Evolutionary conservation across 2,797 vertebrate genomes (phyloP), one percentile per base, ranked within the genome.

Genomic region (Paramormyrops hopkinsi): DNA sequence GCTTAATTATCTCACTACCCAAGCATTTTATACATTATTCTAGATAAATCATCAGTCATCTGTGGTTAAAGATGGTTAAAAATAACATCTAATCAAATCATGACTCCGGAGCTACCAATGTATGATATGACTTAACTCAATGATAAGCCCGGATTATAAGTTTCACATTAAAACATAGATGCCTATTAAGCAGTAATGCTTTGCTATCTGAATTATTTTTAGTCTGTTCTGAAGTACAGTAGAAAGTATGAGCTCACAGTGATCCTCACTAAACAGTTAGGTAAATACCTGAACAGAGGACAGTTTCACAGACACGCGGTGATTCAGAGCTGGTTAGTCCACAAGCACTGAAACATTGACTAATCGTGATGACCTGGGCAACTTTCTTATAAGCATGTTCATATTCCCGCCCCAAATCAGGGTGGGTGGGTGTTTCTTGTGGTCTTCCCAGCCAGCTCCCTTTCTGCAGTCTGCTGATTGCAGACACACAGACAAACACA

Each of bases 351-450:
- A 92, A 89, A 83, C 85, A 92, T 17, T 88, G 90, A 92, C 89
- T 91, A 90, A 93, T 76, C 69, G 22, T 91, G 88, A 83, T 92
- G 90, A 93, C 91, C 90, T 88, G 89, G 86, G 90, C 89, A 90
- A 88, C 65, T 76, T 76, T 91, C 92, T 95, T 95, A 94, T 95
- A 95, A 91, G 50, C 93, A 93, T 93, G 91, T 91, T 92, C 93
- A 93, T 91, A 87, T 93, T 93, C 93, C 92, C 93, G 5, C 50
- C 51, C 76, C n/a, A 85, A 37, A 83, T n/a, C 51, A 25, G 17
- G 46, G 29, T 51, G 90, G 89, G 90, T 88, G 86, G 88, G 51
- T 41, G 50, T 90, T 54, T 29, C 84, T 37, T 88, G 37, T 6
- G 73, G 88, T 88, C 65, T 88, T 89, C 69, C 88, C 46, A 87